Evolutionary conservation across 2,888 invertebrate genomes (phyloP), one percentile per base, ranked within the genome.

Genomic region (Rhagium mordax): DNA sequence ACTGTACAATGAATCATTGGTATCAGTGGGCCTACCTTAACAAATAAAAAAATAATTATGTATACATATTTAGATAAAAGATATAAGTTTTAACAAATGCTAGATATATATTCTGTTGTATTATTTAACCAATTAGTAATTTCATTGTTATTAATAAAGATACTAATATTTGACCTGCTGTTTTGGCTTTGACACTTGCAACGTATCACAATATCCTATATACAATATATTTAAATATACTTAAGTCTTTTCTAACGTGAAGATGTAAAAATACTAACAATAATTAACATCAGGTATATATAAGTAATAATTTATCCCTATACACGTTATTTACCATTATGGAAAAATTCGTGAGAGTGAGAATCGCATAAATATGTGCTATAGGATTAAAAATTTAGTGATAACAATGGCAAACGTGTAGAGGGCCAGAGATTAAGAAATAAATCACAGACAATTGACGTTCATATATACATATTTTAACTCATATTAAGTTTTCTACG

Each of bases 251-350:
- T 55, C 48, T 65, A 72, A 64, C 64, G 21, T 49, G 69, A 70
- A 73, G 70, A 73, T 73, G 65, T 73, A 73, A 73, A 73, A 73
- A 73, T 73, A 70, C 72, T 73, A 73, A 73, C 72, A 73, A 73
- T 69, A 70, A 73, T 29, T 73, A 69, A 72, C 67, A 72, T 68
- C 67, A 72, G 64, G 72, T 72, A 68, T 62, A 68, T 64, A 41
- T 41, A 41, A 41, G 41, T 41, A 41, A 41, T 48, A 48, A 41
- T 41, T 64, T 48, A 24, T 24, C 64, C 51, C 5, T 47, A 47
- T 49, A 64, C 64, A 53, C 65, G 16, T 27, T 65, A 24, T 65
- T 51, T 59, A 59, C 65, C 65, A 65, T 53, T 29, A 41, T 53
- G 53, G 20, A 20, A 65, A 53, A n/a, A 61, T 29, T 65, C 16